Evolutionary conservation across 2,888 invertebrate genomes (phyloP).

Genomic region (Euzetes globulus): DNA sequence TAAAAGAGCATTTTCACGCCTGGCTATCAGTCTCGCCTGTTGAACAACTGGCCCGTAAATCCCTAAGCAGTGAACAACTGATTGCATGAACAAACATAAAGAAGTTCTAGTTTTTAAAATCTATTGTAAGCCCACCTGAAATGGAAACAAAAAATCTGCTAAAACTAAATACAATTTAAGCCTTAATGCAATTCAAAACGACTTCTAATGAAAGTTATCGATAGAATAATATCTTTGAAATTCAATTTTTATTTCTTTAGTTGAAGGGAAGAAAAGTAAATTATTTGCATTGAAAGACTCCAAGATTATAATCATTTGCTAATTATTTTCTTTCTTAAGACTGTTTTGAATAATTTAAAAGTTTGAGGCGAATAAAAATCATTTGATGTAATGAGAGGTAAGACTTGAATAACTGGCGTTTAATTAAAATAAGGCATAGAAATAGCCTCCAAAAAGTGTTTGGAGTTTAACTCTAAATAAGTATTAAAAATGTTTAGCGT

Average conservation of each 20-base stretch:
- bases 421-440: not conserved
- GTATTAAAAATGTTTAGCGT: not conserved
- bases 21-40: not conserved
- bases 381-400: not conserved
- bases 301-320: too few species aligned
- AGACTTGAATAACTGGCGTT: not conserved
- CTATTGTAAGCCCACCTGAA: not conserved
- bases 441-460: not conserved
- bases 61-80: not conserved
- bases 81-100: constrained; percentile 1
- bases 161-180: not conserved
- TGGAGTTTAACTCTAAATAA: not conserved
- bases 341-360: constrained; percentile 1
- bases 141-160: not conserved
- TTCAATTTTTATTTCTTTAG: not conserved
- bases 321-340: too few species aligned
- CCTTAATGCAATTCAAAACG: not conserved
- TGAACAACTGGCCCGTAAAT: not conserved
- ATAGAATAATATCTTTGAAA: not conserved
- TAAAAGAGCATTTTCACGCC: constrained; percentile 4
- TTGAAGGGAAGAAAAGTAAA: too few species aligned
- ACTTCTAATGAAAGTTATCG: not conserved
- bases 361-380: not conserved
- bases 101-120: not conserved
- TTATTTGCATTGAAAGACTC: too few species aligned